These are phyloP conservation scores for Naso thynnoides DNA, from an alignment of 2,797 vertebrate genomes.

Conservation along the genomic window DNA sequence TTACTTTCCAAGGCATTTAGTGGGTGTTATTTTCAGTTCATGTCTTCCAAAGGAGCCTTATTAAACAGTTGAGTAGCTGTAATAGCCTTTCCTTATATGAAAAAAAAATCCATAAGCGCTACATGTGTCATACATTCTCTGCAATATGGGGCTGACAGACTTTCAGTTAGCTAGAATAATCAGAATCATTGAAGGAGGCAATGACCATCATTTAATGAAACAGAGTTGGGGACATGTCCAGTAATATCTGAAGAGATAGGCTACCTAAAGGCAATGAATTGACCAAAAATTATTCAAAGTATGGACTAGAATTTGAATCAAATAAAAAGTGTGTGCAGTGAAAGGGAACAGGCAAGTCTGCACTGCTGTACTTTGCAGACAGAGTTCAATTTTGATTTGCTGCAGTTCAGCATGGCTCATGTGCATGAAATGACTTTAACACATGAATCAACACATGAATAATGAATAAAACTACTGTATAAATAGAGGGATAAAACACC, in stretches of 20 bases:
- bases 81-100: constrained; percentile 1
- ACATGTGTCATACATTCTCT: background rate
- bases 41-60: constrained; percentile 1
- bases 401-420: constrained; percentile 52
- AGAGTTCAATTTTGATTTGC: constrained; percentile 50
- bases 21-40: constrained; percentile 24
- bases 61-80: constrained; percentile 34
- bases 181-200: constrained; percentile 7
- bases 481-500: constrained; percentile 49
- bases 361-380: constrained; percentile 33
- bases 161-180: constrained; percentile 23
- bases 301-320: constrained; percentile 45
- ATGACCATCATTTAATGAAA: constrained; percentile 33
- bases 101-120: background rate
- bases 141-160: background rate
- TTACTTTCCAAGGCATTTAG: constrained; percentile 3
- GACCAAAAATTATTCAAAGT: constrained; percentile 35
- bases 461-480: constrained; percentile 65
- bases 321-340: constrained; percentile 31
- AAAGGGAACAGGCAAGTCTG: constrained; percentile 36
- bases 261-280: constrained; percentile 25
- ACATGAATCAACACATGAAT: constrained; percentile 74
- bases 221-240: background rate
- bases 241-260: constrained; percentile 33
- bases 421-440: constrained; percentile 67